Evolutionary conservation across 2,797 vertebrate species (phyloP), one percentile per base, ranked within the genome.

Genomic region (Rhinoraja longicauda): DNA sequence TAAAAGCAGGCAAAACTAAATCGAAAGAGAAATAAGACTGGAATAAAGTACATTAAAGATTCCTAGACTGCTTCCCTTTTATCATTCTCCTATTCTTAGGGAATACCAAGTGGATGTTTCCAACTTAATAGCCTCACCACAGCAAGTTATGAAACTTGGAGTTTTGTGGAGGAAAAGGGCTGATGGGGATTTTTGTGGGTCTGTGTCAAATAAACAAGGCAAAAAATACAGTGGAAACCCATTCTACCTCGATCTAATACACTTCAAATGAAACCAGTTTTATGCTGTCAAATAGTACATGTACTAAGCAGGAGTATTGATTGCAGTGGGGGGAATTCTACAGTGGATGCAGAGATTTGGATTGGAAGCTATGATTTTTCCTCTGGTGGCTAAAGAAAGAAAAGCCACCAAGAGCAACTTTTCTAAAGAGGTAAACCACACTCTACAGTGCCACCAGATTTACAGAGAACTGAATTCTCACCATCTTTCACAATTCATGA

Each of bases 1-100:
- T 92, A 92, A 92, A 53, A 73, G 39, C 45, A 92, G 39, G 70
- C 36, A 73, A 92, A 73, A 92, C 39, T 92, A 92, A 91, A 73
- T 75, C 92, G 70, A 92, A 75, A 91, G 39, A 91, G 90, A 75
- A 92, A 75, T 92, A 92, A 92, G 90, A 91, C 24, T 92, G 70
- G 90, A 75, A 75, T n/a, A 81, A 92, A 92, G 70, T 53, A 92
- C n/a, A 75, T 92, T 75, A 73, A 75, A 92, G 70, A 73, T 39
- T 92, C 45, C 90, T 92, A 92, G 15, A 92, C 29, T 92, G 24
- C 70, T 53, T 92, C 72, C 90, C 39, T n/a, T 26, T 21, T 12
- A 12, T 86, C 10, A 91, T 10, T 24, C 70, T 75, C 36, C 45
- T 75, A 92, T 75, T 92, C 39, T 57, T 92, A 26, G 15, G 32